Conservation (phyloP, 2,888 invertebrate genomes). For the Fissipunctia ypsillon region DNA sequence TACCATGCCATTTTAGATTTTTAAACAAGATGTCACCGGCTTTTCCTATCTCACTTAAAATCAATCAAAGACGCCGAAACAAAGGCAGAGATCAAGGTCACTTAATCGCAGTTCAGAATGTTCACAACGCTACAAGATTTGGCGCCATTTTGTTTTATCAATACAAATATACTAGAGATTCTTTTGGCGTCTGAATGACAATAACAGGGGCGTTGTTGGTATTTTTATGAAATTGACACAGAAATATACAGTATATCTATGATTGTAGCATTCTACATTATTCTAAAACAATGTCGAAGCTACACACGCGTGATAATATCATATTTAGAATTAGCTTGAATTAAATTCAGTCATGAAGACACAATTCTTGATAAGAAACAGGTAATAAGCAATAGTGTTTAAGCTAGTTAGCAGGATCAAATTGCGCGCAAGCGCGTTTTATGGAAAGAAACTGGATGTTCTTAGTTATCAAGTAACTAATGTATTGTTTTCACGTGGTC, state of each 20-base stretch:
- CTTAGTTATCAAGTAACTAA: background rate
- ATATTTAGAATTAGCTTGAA: too few relatives aligned
- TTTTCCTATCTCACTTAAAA: background rate
- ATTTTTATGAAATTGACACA: too few relatives aligned
- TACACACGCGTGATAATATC: too few relatives aligned
- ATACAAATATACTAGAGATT: too few relatives aligned
- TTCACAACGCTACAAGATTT: background rate
- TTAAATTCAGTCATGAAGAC: background rate
- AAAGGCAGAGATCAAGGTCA: background rate
- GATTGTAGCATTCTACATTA: too few relatives aligned
- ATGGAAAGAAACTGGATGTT: background rate
- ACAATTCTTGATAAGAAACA: slow-evolving; percentile 15
- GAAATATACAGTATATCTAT: too few relatives aligned
- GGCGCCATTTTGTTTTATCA: background rate
- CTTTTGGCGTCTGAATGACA: too few relatives aligned
- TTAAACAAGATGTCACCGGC: background rate
- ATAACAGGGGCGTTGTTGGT: too few relatives aligned
- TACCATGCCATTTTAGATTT: background rate
- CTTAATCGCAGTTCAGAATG: background rate
- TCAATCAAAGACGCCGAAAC: background rate
- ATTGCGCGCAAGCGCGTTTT: background rate
- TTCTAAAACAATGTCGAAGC: too few relatives aligned
- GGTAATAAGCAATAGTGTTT: background rate
- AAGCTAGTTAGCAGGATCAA: slow-evolving; percentile 8
- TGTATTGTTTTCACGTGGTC: background rate